These are phyloP conservation scores for Hypomesus transpacificus DNA, from an alignment of 2,113 vertebrate genomes.

Conservation along the genomic window DNA sequence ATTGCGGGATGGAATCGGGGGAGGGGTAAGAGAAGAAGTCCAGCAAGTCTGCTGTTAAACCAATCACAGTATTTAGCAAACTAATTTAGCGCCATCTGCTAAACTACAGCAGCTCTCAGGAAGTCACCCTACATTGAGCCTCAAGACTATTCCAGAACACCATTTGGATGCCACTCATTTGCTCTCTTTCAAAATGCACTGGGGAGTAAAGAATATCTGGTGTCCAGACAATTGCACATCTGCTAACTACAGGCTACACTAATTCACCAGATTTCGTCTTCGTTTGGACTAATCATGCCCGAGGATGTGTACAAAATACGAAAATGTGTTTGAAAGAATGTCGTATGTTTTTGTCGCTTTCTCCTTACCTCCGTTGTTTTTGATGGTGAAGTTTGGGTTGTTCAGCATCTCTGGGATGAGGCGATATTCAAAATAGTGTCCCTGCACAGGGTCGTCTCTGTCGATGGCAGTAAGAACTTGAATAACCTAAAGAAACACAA, in stretches of 20 bases:
- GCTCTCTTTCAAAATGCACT: conserved; percentile 64
- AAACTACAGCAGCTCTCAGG: conserved; percentile 46
- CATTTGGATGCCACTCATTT: conserved; percentile 66
- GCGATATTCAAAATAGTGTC: conserved; percentile 93
- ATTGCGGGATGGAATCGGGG: conserved; percentile 25
- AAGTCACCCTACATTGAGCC: conserved; percentile 67
- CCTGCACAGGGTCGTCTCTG: conserved; percentile 92
- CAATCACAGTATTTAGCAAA: conserved; percentile 70
- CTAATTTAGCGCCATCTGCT: conserved; percentile 69
- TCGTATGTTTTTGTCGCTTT: background rate
- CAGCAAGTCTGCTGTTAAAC: conserved; percentile 55
- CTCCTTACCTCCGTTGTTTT: conserved; percentile 88
- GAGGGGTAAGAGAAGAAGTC: background rate
- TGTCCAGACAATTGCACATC: conserved; percentile 69
- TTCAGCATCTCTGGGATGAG: conserved; percentile 91
- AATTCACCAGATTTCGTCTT: conserved; percentile 60
- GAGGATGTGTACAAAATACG: conserved; percentile 31
- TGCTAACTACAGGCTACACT: conserved; percentile 64
- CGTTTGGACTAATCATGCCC: conserved; percentile 33
- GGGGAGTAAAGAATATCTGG: conserved; percentile 62
- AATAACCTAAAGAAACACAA: conserved; percentile 81
- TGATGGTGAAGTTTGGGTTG: conserved; percentile 98
- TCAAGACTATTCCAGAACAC: conserved; percentile 51
- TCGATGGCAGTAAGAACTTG: conserved; percentile 93
- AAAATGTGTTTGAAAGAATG: background rate